Percentiles rank a stretch among this genome's conserved stretches.
Conservation (phyloP, 2,888 invertebrate genomes). For the Eupithecia abbreviata region DNA sequence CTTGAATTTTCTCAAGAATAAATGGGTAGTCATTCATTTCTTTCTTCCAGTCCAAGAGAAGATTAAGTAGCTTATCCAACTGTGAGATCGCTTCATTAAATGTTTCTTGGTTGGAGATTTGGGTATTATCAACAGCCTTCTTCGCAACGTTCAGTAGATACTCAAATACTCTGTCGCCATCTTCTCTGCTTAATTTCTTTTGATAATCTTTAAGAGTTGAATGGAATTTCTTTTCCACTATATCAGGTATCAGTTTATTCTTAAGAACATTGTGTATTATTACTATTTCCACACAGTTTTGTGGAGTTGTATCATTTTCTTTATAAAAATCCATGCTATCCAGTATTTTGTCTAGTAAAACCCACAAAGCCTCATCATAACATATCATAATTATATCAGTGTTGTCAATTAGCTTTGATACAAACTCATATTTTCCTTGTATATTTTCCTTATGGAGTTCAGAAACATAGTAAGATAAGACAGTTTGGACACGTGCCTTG, state of each 20-base stretch:
- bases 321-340: constrained; percentile 59
- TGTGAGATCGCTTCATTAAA: constrained; percentile 43
- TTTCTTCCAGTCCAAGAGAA: constrained; percentile 64
- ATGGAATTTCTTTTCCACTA: constrained; percentile 55
- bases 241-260: constrained; percentile 52
- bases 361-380: constrained; percentile 62
- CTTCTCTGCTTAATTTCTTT: constrained; percentile 50
- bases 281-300: constrained; percentile 53
- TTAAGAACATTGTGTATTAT: constrained; percentile 57
- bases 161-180: constrained; percentile 59
- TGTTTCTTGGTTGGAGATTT: constrained; percentile 48
- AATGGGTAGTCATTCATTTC: constrained; percentile 56
- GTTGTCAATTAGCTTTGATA: constrained; percentile 50
- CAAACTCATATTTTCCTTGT: constrained; percentile 52
- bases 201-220: constrained; percentile 50
- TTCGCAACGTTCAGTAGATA: constrained; percentile 54
- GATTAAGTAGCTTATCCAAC: constrained; percentile 46
- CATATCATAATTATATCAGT: constrained; percentile 47
- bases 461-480: constrained; percentile 58
- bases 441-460: constrained; percentile 58
- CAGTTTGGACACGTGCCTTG: constrained; percentile 49
- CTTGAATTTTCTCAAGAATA: constrained; percentile 58
- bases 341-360: constrained; percentile 59
- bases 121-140: constrained; percentile 46
- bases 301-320: constrained; percentile 47